Percentiles rank a stretch among this genome's conserved stretches.
Conservation (phyloP, 2,113 vertebrate species). For the Apodemus sylvaticus region DNA sequence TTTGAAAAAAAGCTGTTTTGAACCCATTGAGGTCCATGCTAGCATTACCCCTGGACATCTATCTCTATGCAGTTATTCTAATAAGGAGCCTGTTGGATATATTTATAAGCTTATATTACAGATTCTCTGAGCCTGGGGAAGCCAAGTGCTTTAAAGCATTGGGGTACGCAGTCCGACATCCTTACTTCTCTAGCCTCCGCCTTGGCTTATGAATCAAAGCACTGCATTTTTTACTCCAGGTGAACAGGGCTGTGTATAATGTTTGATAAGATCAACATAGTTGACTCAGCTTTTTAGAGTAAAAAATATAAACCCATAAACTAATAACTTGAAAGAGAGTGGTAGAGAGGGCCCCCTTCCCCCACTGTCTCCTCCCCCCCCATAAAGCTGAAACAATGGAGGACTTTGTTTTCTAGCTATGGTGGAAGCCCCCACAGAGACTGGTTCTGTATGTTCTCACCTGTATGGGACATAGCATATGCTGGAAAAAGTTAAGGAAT, state of each 20-base stretch:
- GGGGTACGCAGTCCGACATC: slow-evolving; percentile 75
- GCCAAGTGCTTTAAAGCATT: slow-evolving; percentile 80
- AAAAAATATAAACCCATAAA: slow-evolving; percentile 75
- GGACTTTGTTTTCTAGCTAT: slow-evolving; percentile 66
- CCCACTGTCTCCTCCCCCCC: no score
- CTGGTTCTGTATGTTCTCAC: slow-evolving; percentile 67
- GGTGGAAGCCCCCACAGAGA: slow-evolving; percentile 70
- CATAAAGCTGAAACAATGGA: slow-evolving; percentile 78
- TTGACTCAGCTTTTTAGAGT: slow-evolving; percentile 78
- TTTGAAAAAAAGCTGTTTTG: slow-evolving; percentile 52
- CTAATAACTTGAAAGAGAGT: slow-evolving; percentile 75
- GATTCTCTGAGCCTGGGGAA: slow-evolving; percentile 53
- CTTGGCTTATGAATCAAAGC: slow-evolving; percentile 81
- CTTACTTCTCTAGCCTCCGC: slow-evolving; percentile 77
- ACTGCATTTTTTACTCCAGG: slow-evolving; percentile 77
- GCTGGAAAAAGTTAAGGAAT: slow-evolving; percentile 72
- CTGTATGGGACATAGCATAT: slow-evolving; percentile 66
- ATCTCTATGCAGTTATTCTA: slow-evolving; percentile 72
- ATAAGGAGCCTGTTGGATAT: slow-evolving; percentile 67
- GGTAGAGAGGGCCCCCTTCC: slow-evolving; percentile 68
- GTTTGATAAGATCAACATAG: slow-evolving; percentile 75
- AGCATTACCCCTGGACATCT: background rate
- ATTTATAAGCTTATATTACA: slow-evolving; percentile 49
- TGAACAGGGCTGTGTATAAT: slow-evolving; percentile 78
- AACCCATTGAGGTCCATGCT: slow-evolving; percentile 70